phyloP scores from a whole-genome alignment of 53 echinoderm and acorn worm genomes.

The Zoroaster sp. region DNA sequence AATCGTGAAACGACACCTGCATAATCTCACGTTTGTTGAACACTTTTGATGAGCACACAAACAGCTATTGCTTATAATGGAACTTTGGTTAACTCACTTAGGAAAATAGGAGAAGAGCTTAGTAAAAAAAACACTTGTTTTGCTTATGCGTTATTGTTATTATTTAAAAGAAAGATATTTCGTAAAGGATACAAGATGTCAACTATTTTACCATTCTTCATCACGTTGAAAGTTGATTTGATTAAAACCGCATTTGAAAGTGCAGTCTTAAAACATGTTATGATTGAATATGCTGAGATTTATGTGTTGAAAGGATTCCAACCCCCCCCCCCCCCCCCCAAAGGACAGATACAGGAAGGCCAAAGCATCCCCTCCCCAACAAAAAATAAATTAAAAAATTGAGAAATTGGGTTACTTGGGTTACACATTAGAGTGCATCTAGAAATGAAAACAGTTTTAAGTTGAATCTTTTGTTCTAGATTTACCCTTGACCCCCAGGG shows the following conservation, averaged over 20 bases:
- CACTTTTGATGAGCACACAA: no score
- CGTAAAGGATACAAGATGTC: background rate
- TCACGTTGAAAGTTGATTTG: background rate
- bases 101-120: background rate
- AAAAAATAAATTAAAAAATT: background rate
- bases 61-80: no score
- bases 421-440: no score
- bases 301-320: background rate
- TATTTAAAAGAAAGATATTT: constrained; percentile 12
- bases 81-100: no score
- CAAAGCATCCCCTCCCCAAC: background rate
- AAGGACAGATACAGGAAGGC: background rate
- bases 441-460: no score
- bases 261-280: constrained; percentile 23
- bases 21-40: no score
- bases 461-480: no score
- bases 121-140: background rate
- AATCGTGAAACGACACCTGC: no score
- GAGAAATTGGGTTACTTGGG: no score
- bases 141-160: background rate
- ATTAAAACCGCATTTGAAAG: constrained; percentile 43
- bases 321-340: background rate
- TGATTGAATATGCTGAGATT: background rate
- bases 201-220: background rate
- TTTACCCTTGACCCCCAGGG: no score